A percentile compares a stretch with the other conserved stretches of the same genome.
phyloP scores from a whole-genome alignment of 2,797 vertebrate genomes.

The Rhynchotus rufescens region DNA sequence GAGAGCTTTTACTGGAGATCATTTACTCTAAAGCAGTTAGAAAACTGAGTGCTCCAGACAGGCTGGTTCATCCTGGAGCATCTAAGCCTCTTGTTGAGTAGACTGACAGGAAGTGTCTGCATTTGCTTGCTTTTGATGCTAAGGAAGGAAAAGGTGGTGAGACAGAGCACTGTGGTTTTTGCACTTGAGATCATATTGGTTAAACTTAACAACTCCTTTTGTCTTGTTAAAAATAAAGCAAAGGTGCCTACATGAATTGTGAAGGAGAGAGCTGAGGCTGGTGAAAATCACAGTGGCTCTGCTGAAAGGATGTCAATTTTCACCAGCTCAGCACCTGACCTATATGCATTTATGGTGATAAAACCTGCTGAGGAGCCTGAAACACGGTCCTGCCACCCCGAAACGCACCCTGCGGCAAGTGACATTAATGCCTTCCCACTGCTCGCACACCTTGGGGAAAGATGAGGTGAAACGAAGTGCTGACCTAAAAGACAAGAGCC shows the following conservation, averaged over 20 bases:
- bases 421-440: neutral
- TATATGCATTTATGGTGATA: neutral
- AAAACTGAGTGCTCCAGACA: neutral
- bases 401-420: neutral
- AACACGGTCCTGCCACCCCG: neutral
- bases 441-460: slow-evolving; percentile 20
- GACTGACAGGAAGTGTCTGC: neutral
- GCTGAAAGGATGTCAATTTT: neutral
- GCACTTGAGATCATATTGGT: neutral
- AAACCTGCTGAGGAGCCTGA: slow-evolving; percentile 27
- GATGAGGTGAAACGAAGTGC: neutral
- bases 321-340: neutral
- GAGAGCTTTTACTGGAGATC: slow-evolving; percentile 2
- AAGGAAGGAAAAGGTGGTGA: neutral
- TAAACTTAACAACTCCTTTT: slow-evolving; percentile 36
- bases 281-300: neutral
- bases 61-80: slow-evolving; percentile 5
- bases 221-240: slow-evolving; percentile 24
- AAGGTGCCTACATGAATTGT: neutral
- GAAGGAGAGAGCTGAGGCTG: slow-evolving; percentile 25
- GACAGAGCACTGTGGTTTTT: neutral
- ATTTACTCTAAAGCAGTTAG: neutral
- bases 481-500: slow-evolving; percentile 57
- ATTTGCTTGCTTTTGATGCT: slow-evolving; percentile 15
- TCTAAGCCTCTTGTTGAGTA: slow-evolving; percentile 11